Evolutionary conservation across 1,140 invertebrate genomes (phyloP).

Genomic region (Bombus confusus): DNA sequence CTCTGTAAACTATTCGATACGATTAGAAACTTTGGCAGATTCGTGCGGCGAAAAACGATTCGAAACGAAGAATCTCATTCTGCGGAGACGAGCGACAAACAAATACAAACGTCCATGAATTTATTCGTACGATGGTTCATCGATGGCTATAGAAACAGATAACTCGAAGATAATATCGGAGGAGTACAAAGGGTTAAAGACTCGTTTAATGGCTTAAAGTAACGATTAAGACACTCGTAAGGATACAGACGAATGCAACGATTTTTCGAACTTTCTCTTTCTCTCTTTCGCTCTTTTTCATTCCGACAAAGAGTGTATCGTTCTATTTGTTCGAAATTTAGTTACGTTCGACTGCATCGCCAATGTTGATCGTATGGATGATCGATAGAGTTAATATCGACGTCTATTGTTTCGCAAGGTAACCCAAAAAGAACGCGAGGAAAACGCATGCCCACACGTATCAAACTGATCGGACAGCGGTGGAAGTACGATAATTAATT

Average conservation of each 20-base stretch:
- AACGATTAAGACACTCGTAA: background rate
- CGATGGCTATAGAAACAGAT: no score
- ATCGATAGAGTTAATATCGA: conserved; percentile 25
- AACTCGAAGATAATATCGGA: no score
- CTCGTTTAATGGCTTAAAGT: no score
- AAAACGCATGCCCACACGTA: conserved; percentile 33
- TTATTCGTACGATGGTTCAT: no score
- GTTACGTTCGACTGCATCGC: conserved; percentile 17
- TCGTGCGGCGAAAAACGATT: no score
- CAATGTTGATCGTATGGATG: conserved; percentile 8
- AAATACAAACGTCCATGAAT: no score
- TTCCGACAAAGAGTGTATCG: background rate
- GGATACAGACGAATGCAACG: conserved; percentile 2
- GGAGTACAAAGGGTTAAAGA: background rate
- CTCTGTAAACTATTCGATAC: background rate
- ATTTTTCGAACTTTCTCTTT: background rate
- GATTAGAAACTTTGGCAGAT: no score
- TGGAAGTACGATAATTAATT: conserved; percentile 40
- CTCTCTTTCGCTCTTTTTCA: background rate
- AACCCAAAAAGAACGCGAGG: conserved; percentile 17
- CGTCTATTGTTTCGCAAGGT: conserved; percentile 29
- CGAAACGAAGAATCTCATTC: background rate
- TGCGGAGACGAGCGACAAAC: no score
- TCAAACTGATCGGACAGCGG: conserved; percentile 13
- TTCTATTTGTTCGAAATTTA: background rate